Base-by-base conservation (phyloP, 1,140 invertebrate genomes). In the Marisa cornuarietis region DNA sequence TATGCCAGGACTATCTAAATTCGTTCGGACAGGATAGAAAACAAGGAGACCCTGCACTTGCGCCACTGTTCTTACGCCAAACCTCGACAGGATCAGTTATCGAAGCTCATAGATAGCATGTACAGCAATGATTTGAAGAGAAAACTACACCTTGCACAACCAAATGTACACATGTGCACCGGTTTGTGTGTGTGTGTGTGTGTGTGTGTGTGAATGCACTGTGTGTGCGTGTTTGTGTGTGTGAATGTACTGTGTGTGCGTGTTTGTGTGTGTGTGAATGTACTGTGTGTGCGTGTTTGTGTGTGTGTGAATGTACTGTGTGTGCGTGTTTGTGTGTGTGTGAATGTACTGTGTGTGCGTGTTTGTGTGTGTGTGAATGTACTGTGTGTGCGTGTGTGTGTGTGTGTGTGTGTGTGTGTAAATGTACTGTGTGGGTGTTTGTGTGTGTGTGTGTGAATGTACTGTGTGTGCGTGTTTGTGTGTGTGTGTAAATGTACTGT, bases 361-460 rank as follows among this genome's bases (percentile, higher is more conserved):
- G 61, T 51, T 58, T 65, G 61, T 65, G 75, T 49, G 61, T 65
- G 61, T 65, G 61, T 65, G 75, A 49, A 61, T 42, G 75, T 42
- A n/a, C n/a, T n/a, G 75, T 42, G 62, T 65, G 62, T 24, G 73
- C 4, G 51, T 65, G 61, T 65, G 75, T 49, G 61, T 65, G 61
- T 65, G 61, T 65, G 75, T 65, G 75, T 42, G 75, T 42, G 75
- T 42, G 62, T 65, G 62, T 24, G 73, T 18, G 51, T n/a, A n/a
- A n/a, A n/a, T n/a, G n/a, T n/a, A n/a, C n/a, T n/a, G n/a, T n/a
- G n/a, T n/a, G n/a, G n/a, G n/a, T n/a, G 61, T 51, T 58, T 65
- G 61, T 65, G 75, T 49, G 61, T 65, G 61, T 65, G 61, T 65
- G 75, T 65, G 75, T 42, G 75, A n/a, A n/a, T n/a, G n/a, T n/a